Conservation (phyloP, 2,797 vertebrate species). For the Gymnodraco acuticeps region DNA sequence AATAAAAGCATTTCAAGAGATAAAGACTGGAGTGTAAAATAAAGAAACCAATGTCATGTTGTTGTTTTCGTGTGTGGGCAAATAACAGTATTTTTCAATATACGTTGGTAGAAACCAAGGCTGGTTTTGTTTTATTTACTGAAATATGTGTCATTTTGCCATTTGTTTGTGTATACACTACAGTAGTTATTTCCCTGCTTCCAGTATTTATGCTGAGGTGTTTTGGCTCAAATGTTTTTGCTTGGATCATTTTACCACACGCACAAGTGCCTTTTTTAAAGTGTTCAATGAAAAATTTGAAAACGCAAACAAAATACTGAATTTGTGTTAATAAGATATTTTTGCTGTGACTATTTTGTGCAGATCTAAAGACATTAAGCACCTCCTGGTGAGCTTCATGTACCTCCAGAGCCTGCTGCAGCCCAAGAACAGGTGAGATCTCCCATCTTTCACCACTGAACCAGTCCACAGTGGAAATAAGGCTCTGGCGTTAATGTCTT, state of each 20-base stretch:
- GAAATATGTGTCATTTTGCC: too few species aligned
- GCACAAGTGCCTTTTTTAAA: neutral
- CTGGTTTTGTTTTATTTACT: neutral
- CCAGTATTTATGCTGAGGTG: neutral
- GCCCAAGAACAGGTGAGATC: constrained; percentile 93
- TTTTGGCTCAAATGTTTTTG: neutral
- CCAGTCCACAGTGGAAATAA: neutral
- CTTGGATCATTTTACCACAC: too few species aligned
- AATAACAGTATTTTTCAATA: constrained; percentile 5
- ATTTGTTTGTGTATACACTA: neutral
- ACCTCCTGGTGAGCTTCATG: constrained; percentile 97
- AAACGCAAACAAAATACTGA: neutral
- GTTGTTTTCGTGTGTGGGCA: neutral
- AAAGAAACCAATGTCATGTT: neutral
- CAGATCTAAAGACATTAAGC: constrained; percentile 97
- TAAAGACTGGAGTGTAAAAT: neutral
- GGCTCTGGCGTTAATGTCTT: neutral
- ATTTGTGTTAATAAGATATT: neutral
- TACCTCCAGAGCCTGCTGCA: constrained; percentile 97
- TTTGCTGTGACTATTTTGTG: neutral
- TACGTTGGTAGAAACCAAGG: constrained; percentile 1
- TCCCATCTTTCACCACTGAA: neutral
- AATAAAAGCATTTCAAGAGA: neutral
- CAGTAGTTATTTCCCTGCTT: too few species aligned
- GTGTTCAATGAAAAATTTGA: too few species aligned